phyloP scores from a whole-genome alignment of 2,888 invertebrate species.

The Callyntrura sp. region DNA sequence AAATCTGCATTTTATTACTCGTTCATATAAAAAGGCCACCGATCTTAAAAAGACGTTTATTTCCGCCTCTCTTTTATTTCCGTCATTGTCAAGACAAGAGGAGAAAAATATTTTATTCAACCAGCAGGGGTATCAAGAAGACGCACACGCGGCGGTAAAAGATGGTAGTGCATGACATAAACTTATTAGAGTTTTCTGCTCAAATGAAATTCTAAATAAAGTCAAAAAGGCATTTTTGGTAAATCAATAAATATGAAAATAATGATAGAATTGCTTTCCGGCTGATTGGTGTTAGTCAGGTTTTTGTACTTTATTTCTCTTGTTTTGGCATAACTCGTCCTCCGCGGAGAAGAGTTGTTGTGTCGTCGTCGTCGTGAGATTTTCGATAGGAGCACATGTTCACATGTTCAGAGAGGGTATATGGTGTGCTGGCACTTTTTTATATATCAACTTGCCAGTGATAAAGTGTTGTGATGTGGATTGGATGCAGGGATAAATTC shows the following conservation, averaged over 20 bases:
- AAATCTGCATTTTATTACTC: slow-evolving; percentile 38
- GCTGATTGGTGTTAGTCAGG: neutral
- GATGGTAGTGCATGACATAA: slow-evolving; percentile 1
- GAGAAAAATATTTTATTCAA: slow-evolving; percentile 3
- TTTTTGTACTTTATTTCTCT: neutral
- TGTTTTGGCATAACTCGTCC: neutral
- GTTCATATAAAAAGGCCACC: slow-evolving; percentile 21
- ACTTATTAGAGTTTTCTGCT: neutral
- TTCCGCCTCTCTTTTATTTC: slow-evolving; percentile 44
- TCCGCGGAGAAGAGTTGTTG: neutral
- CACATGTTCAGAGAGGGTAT: too few relatives aligned
- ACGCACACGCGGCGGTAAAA: neutral
- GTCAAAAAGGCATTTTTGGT: slow-evolving; percentile 44
- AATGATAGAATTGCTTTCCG: neutral
- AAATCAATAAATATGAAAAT: slow-evolving; percentile 42
- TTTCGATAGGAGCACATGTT: neutral
- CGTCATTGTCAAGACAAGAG: slow-evolving; percentile 1
- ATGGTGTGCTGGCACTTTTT: slow-evolving; percentile 8
- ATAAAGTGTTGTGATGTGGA: slow-evolving; percentile 4
- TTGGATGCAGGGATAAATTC: slow-evolving; percentile 16
- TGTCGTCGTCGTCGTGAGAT: slow-evolving; percentile 7
- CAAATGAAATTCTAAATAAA: slow-evolving; percentile 2
- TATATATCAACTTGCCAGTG: slow-evolving; percentile 8
- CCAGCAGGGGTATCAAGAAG: slow-evolving; percentile 2
- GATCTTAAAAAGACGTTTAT: slow-evolving; percentile 37